Base-by-base conservation (phyloP, 1,140 invertebrate genomes). In the Caenorhabditis inopinata region DNA sequence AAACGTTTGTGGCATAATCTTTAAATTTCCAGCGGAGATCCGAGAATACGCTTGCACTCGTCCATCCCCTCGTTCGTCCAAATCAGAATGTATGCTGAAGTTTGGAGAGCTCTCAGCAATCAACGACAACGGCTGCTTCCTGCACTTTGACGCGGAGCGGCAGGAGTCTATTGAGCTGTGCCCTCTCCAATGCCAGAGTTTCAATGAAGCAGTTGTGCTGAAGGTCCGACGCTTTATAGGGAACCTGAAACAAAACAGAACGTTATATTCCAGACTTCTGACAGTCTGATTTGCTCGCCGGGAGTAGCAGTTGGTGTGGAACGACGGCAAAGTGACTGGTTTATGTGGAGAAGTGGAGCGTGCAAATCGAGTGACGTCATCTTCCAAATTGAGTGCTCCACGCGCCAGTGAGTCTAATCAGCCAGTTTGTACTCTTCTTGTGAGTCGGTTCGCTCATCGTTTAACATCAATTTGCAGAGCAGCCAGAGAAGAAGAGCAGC, bases 361-460 rank as follows among this genome's bases (percentile, higher is more conserved):
- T 68, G 58, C 21, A 68, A 68, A 42, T 68, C 58, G 0, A 68
- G 58, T 38, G 58, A 68, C n/a, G 58, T 68, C 58, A 68, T 68
- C 58, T 68, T 68, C 58, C 58, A 68, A 42, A 38, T 68, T 68
- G 58, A 68, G 32, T 68, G 58, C n/a, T 68, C 58, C 58, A 68
- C 58, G 11, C 35, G 5, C 14, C 58, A 68, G 58, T 68, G 32
- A 68, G 58, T 38, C 11, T 0, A 21, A n/a, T n/a, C n/a, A n/a
- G n/a, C n/a, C n/a, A n/a, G n/a, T n/a, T n/a, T n/a, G n/a, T n/a
- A n/a, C n/a, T n/a, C n/a, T n/a, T n/a, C n/a, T n/a, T n/a, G n/a
- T n/a, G n/a, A n/a, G n/a, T n/a, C n/a, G n/a, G n/a, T n/a, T n/a
- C n/a, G n/a, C n/a, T n/a, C n/a, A n/a, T n/a, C n/a, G n/a, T n/a